Evolutionary conservation across 2,888 invertebrate species (phyloP).

Genomic region (Dascillus cervinus): DNA sequence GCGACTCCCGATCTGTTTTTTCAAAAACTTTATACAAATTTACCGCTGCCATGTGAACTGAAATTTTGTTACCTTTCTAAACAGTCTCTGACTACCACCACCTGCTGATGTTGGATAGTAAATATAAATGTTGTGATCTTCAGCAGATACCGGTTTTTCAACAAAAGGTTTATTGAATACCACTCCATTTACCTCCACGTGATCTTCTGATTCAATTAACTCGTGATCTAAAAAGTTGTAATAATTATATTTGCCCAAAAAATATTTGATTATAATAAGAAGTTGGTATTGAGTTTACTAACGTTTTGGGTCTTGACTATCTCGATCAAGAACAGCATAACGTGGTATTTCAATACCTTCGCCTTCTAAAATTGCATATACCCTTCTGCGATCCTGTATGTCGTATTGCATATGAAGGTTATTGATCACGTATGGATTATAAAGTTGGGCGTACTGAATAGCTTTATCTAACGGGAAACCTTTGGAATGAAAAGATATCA

Average conservation of each 20-base stretch:
- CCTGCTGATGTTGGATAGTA: slow-evolving; percentile 98
- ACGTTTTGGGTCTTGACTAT: slow-evolving; percentile 87
- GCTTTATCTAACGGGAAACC: slow-evolving; percentile 98
- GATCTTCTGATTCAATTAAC: slow-evolving; percentile 91
- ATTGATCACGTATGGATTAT: slow-evolving; percentile 95
- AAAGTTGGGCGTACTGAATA: slow-evolving; percentile 86
- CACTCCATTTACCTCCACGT: slow-evolving; percentile 92
- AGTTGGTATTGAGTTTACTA: slow-evolving; percentile 34
- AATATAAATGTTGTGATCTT: slow-evolving; percentile 99
- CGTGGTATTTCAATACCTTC: slow-evolving; percentile 97
- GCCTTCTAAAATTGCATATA: slow-evolving; percentile 86
- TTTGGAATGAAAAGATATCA: slow-evolving; percentile 97
- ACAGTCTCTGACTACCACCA: slow-evolving; percentile 94
- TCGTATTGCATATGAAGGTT: slow-evolving; percentile 98
- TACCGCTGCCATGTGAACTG: neutral
- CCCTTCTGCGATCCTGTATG: slow-evolving; percentile 90
- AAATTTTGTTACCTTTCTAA: slow-evolving; percentile 72
- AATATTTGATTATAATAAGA: no score
- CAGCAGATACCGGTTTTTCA: slow-evolving; percentile 98
- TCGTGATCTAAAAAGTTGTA: slow-evolving; percentile 62
- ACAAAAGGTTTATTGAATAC: slow-evolving; percentile 98
- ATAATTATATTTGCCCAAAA: neutral
- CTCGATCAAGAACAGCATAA: slow-evolving; percentile 93
- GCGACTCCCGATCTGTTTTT: slow-evolving; percentile 83
- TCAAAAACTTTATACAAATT: slow-evolving; percentile 4